Conservation (phyloP, 1,140 invertebrate genomes). For the Diploscapter pachys region DNA sequence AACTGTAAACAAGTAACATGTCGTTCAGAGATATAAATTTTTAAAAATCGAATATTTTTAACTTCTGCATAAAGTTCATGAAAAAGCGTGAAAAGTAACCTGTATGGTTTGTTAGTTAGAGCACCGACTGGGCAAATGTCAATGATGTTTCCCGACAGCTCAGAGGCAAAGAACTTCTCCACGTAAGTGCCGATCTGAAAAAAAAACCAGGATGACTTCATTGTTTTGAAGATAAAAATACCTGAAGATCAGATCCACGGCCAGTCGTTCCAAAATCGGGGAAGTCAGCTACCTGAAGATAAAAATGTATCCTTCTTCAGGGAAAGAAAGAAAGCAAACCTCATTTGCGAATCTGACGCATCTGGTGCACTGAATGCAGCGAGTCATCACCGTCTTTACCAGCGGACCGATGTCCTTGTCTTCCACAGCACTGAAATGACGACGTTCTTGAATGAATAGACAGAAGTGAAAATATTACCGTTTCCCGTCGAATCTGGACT, state of each 20-base stretch:
- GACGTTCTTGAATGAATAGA: neutral
- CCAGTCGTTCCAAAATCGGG: constrained; percentile 32
- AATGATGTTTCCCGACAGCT: constrained; percentile 96
- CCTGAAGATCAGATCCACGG: constrained; percentile 20
- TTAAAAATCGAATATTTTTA: neutral
- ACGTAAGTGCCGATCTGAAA: constrained; percentile 86
- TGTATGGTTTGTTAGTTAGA: constrained; percentile 90
- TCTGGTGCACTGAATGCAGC: constrained; percentile 97
- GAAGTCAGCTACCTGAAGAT: constrained; percentile 10
- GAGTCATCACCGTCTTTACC: constrained; percentile 98
- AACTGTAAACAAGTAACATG: constrained; percentile 18
- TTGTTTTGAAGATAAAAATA: neutral
- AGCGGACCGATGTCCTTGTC: constrained; percentile 98
- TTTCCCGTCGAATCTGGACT: constrained; percentile 86
- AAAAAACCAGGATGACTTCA: neutral
- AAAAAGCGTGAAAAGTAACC: constrained; percentile 4
- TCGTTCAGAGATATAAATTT: neutral
- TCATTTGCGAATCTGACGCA: constrained; percentile 75
- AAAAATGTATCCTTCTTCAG: no score
- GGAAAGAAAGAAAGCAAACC: constrained; percentile 4
- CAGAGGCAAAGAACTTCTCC: constrained; percentile 93
- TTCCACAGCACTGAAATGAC: constrained; percentile 75
- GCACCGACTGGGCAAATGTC: constrained; percentile 98
- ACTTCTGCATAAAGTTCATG: neutral
- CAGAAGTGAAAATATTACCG: neutral